phyloP scores from a whole-genome alignment of 2,797 vertebrate species.

The Mormyrus proboscirostris region DNA sequence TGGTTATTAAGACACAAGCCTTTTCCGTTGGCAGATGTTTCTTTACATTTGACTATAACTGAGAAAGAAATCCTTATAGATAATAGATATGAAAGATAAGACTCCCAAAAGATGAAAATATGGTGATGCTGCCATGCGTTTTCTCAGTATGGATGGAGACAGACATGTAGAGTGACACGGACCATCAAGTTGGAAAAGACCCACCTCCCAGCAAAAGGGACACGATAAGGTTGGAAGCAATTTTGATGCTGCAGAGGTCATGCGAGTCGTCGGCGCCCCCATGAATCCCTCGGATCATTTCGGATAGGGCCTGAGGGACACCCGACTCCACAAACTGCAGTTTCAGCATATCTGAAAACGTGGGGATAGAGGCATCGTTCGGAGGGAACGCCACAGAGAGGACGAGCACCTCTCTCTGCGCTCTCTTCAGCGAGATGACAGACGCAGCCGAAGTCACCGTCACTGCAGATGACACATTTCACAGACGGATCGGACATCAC shows the following conservation, averaged over 20 bases:
- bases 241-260: slow-evolving; percentile 78
- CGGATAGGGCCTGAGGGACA: slow-evolving; percentile 70
- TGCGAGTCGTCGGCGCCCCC: slow-evolving; percentile 63
- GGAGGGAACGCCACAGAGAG: not conserved
- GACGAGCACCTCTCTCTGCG: not conserved
- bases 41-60: not conserved
- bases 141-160: not conserved
- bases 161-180: not conserved
- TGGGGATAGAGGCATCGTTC: not conserved
- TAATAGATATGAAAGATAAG: not conserved
- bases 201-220: slow-evolving; percentile 79
- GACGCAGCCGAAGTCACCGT: not conserved
- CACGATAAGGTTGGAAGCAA: slow-evolving; percentile 81
- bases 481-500: not conserved
- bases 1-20: not conserved
- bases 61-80: not conserved
- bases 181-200: slow-evolving; percentile 21
- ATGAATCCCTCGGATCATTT: slow-evolving; percentile 71
- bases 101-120: not conserved
- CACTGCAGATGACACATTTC: not conserved
- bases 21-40: not conserved
- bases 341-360: slow-evolving; percentile 68
- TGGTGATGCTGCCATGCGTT: not conserved
- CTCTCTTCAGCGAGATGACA: not conserved
- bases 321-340: slow-evolving; percentile 76